Percentiles rank a stretch among this genome's conserved stretches.
Conservation (phyloP, 1,140 invertebrate genomes). For the Drosophila novamexicana region DNA sequence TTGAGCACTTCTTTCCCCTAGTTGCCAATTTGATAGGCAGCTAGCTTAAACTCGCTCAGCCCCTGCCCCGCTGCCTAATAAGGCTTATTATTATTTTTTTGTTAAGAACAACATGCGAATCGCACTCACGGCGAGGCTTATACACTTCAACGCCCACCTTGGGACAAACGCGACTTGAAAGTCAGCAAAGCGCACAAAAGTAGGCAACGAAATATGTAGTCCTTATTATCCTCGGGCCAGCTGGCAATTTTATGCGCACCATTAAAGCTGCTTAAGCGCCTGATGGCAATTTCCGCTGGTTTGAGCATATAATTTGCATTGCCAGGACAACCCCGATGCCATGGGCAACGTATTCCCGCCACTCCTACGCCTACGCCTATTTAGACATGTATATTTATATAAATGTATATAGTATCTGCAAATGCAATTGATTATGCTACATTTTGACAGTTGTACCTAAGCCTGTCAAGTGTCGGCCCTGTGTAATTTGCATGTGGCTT, state of each 20-base stretch:
- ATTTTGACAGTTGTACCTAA: slow-evolving; percentile 24
- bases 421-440: slow-evolving; percentile 44
- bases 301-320: slow-evolving; percentile 37
- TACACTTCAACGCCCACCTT: slow-evolving; percentile 36
- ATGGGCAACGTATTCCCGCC: slow-evolving; percentile 13
- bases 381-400: slow-evolving; percentile 7
- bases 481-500: slow-evolving; percentile 36
- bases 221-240: slow-evolving; percentile 41
- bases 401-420: slow-evolving; percentile 8
- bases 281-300: slow-evolving; percentile 60
- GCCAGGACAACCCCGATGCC: slow-evolving; percentile 21
- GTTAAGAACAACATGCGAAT: slow-evolving; percentile 53
- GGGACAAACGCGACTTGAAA: slow-evolving; percentile 27
- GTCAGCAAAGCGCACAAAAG: slow-evolving; percentile 45
- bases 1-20: slow-evolving; percentile 19
- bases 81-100: slow-evolving; percentile 57
- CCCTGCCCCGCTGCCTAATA: slow-evolving; percentile 42
- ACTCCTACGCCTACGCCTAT: neutral
- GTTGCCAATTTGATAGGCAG: slow-evolving; percentile 29
- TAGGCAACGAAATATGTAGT: slow-evolving; percentile 56
- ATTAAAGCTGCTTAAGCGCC: slow-evolving; percentile 70
- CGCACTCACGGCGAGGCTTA: slow-evolving; percentile 68
- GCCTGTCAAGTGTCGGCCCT: neutral
- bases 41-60: slow-evolving; percentile 22
- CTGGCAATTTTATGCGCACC: slow-evolving; percentile 53